phyloP scores from a whole-genome alignment of 2,888 invertebrate genomes.

The Zygogramma bicolorata region DNA sequence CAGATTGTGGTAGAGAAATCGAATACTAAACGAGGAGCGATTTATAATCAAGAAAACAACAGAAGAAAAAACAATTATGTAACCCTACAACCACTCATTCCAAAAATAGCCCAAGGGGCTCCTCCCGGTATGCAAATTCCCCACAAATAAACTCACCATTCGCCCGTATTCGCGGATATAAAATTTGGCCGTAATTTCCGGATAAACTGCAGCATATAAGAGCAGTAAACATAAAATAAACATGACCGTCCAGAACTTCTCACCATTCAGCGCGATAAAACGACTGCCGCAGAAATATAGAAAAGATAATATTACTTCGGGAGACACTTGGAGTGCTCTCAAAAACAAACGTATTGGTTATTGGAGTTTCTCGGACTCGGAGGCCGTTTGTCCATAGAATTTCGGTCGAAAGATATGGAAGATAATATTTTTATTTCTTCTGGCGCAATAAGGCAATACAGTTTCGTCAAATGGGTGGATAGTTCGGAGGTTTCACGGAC shows the following conservation, averaged over 20 bases:
- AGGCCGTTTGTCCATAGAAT: neutral
- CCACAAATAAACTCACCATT: neutral
- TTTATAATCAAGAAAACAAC: too few species aligned
- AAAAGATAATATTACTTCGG: slow-evolving; percentile 13
- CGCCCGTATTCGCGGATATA: neutral
- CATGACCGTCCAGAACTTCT: slow-evolving; percentile 22
- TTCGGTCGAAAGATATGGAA: neutral
- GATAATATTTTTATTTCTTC: neutral
- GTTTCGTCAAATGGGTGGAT: neutral
- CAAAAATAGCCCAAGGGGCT: neutral
- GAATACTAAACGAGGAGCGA: neutral
- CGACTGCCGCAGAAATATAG: neutral
- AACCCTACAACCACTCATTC: neutral
- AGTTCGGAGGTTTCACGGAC: neutral
- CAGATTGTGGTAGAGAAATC: neutral
- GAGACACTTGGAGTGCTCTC: neutral
- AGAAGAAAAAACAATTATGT: too few species aligned
- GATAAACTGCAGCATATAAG: slow-evolving; percentile 16
- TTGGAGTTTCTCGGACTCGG: slow-evolving; percentile 7
- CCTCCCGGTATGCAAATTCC: neutral
- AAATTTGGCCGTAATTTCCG: slow-evolving; percentile 3
- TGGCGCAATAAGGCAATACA: neutral
- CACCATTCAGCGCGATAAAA: slow-evolving; percentile 13
- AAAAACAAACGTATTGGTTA: slow-evolving; percentile 9
- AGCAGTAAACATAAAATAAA: slow-evolving; percentile 22